A percentile compares a stretch with the other conserved stretches of the same genome.
These are phyloP conservation scores for Caranx ignobilis DNA, from an alignment of 2,113 vertebrate genomes.

Conservation along the genomic window DNA sequence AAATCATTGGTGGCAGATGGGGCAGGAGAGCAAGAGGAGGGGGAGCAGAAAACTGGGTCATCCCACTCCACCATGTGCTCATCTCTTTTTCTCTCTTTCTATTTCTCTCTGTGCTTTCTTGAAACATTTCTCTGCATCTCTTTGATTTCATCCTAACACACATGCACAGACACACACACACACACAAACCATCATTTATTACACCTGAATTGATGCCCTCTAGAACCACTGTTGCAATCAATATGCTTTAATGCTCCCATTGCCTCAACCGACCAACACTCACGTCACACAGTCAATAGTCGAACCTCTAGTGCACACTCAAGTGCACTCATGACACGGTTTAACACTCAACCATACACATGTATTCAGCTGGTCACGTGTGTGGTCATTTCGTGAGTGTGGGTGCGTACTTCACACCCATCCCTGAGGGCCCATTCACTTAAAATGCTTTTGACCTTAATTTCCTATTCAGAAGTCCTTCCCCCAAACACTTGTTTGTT, in stretches of 20 bases:
- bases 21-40: constrained; percentile 56
- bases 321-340: constrained; percentile 46
- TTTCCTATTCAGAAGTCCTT: not conserved
- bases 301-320: constrained; percentile 35
- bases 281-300: constrained; percentile 51
- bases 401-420: not conserved
- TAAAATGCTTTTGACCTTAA: constrained; percentile 31
- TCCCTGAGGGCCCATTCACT: not conserved
- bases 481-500: not conserved
- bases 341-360: constrained; percentile 37
- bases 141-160: not conserved
- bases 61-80: constrained; percentile 47
- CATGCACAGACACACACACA: not conserved
- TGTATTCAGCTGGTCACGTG: constrained; percentile 5
- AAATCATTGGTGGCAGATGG: constrained; percentile 84
- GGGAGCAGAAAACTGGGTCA: constrained; percentile 83
- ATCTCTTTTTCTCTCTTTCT: constrained; percentile 5
- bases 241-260: constrained; percentile 49
- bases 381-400: not conserved
- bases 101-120: constrained; percentile 42
- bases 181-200: constrained; percentile 9
- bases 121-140: constrained; percentile 12
- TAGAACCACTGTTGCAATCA: constrained; percentile 34
- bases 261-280: constrained; percentile 29
- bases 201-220: constrained; percentile 35